Evolutionary conservation across 2,113 vertebrate species (phyloP).

Genomic region (Ivindomyrus marchei): DNA sequence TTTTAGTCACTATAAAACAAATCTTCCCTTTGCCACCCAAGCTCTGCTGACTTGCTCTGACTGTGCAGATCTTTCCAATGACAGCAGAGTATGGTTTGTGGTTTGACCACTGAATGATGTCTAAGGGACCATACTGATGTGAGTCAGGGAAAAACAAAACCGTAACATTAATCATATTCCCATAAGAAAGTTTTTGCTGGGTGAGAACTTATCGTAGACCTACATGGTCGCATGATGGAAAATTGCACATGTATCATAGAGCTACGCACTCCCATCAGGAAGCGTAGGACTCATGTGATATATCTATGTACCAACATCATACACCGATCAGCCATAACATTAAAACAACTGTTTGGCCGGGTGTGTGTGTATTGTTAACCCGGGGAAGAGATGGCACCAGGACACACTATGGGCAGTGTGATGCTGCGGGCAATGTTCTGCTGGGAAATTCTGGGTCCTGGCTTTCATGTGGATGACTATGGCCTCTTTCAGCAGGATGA

Average conservation of each 20-base stretch:
- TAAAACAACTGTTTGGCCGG: not conserved
- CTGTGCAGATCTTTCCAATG: not conserved
- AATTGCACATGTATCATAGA: not conserved
- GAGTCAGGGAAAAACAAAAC: not conserved
- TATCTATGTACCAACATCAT: not conserved
- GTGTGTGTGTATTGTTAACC: not conserved
- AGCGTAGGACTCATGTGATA: not conserved
- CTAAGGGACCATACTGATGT: not conserved
- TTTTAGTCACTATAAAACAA: not conserved
- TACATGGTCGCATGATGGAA: not conserved
- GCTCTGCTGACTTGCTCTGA: not conserved
- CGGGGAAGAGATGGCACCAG: not conserved
- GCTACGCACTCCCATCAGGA: not conserved
- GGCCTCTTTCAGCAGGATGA: not conserved
- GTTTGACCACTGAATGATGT: not conserved
- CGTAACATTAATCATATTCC: not conserved
- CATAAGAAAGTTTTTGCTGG: not conserved
- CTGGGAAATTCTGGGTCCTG: not conserved
- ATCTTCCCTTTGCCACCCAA: not conserved
- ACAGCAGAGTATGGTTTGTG: not conserved
- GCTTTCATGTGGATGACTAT: not conserved
- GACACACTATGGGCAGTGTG: not conserved
- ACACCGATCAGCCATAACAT: not conserved
- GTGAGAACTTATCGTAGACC: not conserved
- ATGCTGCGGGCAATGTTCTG: not conserved